A percentile compares a stretch with the other conserved stretches of the same genome.
phyloP scores from a whole-genome alignment of 2,113 vertebrate genomes.

The Lasiurus cinereus region DNA sequence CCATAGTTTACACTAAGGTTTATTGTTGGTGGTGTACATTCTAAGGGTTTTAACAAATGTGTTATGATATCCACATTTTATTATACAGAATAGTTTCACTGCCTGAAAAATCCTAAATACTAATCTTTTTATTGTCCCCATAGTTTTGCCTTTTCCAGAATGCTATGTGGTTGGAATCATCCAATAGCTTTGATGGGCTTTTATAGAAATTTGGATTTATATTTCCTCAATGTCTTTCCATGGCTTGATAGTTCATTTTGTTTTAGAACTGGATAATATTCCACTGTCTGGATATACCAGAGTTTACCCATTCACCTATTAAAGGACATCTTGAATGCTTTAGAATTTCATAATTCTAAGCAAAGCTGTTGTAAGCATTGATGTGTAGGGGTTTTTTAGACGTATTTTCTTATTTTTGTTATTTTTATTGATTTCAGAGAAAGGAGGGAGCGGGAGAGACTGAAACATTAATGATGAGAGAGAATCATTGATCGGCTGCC shows the following conservation, averaged over 20 bases:
- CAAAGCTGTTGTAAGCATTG: background rate
- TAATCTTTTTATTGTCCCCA: background rate
- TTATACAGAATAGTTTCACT: background rate
- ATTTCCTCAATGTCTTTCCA: background rate
- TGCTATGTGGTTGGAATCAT: background rate
- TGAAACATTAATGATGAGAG: too few species aligned
- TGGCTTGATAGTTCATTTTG: background rate
- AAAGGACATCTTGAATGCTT: background rate
- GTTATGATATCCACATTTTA: background rate
- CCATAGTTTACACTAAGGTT: background rate
- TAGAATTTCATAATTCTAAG: background rate
- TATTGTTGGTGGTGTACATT: background rate
- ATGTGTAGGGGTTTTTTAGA: background rate
- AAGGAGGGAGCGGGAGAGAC: too few species aligned
- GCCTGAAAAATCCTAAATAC: background rate
- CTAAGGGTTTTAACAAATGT: background rate
- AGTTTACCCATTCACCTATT: background rate
- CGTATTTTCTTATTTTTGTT: background rate
- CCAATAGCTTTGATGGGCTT: background rate
- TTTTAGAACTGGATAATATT: background rate
- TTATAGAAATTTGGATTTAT: background rate
- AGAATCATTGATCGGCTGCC: too few species aligned
- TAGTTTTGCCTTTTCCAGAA: slow-evolving; percentile 7
- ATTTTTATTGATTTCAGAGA: too few species aligned
- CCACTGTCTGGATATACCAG: background rate